Evolutionary conservation across 2,888 invertebrate genomes (phyloP).

Genomic region (Drosophila stalkeri): DNA sequence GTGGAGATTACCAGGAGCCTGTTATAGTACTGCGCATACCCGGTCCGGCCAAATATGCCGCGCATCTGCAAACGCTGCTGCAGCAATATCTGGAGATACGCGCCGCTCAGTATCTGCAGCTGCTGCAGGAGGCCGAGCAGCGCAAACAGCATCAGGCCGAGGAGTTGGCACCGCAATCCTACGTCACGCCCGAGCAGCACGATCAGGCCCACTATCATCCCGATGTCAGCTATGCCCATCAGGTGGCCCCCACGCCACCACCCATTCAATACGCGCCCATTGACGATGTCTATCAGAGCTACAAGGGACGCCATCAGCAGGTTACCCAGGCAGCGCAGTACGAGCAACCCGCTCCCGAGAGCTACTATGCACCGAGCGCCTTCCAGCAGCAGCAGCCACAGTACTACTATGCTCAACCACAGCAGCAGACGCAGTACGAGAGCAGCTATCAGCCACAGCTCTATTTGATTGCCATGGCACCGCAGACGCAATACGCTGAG

Average conservation of each 20-base stretch:
- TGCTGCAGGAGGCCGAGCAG: constrained; percentile 82
- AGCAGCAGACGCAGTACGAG: constrained; percentile 54
- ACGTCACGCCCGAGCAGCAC: constrained; percentile 45
- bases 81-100: constrained; percentile 85
- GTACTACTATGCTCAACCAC: constrained; percentile 76
- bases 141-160: constrained; percentile 69
- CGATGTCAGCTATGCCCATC: constrained; percentile 69
- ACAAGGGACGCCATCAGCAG: constrained; percentile 76
- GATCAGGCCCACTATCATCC: constrained; percentile 62
- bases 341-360: constrained; percentile 54
- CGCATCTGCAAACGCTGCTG: constrained; percentile 83
- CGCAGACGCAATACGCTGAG: constrained; percentile 56
- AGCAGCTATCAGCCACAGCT: constrained; percentile 77
- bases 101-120: constrained; percentile 83
- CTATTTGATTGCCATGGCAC: constrained; percentile 79
- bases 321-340: constrained; percentile 51
- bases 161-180: constrained; percentile 36
- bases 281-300: constrained; percentile 82
- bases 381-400: constrained; percentile 69
- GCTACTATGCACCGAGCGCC: constrained; percentile 56
- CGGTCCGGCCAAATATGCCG: constrained; percentile 84
- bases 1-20: constrained; percentile 78
- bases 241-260: constrained; percentile 62
- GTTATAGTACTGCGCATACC: constrained; percentile 85
- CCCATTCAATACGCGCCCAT: constrained; percentile 77